Conservation (phyloP, 1,140 invertebrate genomes). For the Drosophila pseudoananassae region DNA sequence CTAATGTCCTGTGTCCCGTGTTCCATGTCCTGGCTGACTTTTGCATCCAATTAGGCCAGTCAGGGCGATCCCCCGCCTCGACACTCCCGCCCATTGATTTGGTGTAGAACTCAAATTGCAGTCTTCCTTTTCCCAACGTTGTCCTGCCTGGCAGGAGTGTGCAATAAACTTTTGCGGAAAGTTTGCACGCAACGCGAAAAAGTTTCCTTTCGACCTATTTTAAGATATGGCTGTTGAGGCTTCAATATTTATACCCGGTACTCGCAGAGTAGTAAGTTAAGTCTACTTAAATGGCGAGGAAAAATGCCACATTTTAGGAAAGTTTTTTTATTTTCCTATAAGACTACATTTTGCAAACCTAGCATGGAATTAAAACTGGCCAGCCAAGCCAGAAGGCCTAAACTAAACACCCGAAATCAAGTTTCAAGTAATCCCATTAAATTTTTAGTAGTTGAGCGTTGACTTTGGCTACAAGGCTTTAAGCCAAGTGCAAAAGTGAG, state of each 20-base stretch:
- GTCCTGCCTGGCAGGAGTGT: constrained; percentile 23
- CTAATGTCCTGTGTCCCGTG: constrained; percentile 58
- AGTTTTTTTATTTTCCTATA: no score
- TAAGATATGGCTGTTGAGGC: background rate
- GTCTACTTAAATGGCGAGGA: background rate
- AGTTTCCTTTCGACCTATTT: constrained; percentile 39
- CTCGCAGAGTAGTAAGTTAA: background rate
- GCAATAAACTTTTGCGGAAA: constrained; percentile 58
- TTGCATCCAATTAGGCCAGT: constrained; percentile 67
- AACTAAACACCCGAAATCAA: constrained; percentile 15
- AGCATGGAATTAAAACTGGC: constrained; percentile 2
- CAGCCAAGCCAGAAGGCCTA: constrained; percentile 12
- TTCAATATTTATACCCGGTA: constrained; percentile 1
- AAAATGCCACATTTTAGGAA: no score
- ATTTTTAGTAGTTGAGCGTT: constrained; percentile 23
- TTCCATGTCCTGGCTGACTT: constrained; percentile 37
- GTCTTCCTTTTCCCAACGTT: constrained; percentile 42
- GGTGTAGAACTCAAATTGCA: constrained; percentile 52
- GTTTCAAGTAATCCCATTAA: constrained; percentile 44
- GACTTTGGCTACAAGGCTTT: constrained; percentile 8
- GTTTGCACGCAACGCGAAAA: constrained; percentile 42
- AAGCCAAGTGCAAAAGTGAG: background rate
- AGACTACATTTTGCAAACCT: background rate
- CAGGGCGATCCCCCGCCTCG: constrained; percentile 11
- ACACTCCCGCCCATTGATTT: constrained; percentile 49